Base-by-base conservation (phyloP, 2,113 vertebrate genomes). In the Lepisosteus oculatus region DNA sequence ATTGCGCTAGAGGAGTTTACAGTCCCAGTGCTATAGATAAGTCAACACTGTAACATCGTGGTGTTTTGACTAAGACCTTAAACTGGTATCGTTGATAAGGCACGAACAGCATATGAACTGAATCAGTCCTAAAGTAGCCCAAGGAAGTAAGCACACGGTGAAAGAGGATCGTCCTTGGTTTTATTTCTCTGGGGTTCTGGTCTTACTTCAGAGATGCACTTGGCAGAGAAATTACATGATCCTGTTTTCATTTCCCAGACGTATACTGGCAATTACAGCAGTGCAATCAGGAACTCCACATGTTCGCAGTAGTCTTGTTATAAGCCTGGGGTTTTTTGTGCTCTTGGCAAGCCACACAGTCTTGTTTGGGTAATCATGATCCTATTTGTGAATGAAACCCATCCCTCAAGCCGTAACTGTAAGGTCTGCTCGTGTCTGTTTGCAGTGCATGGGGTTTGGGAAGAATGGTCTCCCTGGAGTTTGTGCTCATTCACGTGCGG, bases 381-480 rank as follows among this genome's bases (percentile, higher is more conserved):
- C 57, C 57, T 59, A 59, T 59, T 59, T 59, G 57, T 59, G 57
- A 59, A 14, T 59, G 57, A 59, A 59, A 59, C 12, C 9, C 57
- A 59, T 59, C 12, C 57, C n/a, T 59, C 13, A n/a, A 59, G n/a
- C 57, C 12, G 12, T 59, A 59, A 59, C 57, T 59, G 57, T 13
- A 59, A 59, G 14, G 57, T 59, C 87, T 88, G 64, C 29, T 78
- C 93, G 88, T 92, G 90, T 92, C 92, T 94, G 95, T 82, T 94
- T 94, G 79, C 97, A 99, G 97, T 99, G 87, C 96, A 99, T 83
- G 97, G 97, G 88, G 94, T 98, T 76, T 99, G 97, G 97, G 97
- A 99, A 84, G 97, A 99, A 81, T 99, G 97, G 97, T 98, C 97
- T 82, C 97, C 97, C 5, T 99, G 97, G 97, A 99, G 97, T 87